Base-by-base conservation (phyloP, 2,888 invertebrate species). In the Ichneumon xanthorius region DNA sequence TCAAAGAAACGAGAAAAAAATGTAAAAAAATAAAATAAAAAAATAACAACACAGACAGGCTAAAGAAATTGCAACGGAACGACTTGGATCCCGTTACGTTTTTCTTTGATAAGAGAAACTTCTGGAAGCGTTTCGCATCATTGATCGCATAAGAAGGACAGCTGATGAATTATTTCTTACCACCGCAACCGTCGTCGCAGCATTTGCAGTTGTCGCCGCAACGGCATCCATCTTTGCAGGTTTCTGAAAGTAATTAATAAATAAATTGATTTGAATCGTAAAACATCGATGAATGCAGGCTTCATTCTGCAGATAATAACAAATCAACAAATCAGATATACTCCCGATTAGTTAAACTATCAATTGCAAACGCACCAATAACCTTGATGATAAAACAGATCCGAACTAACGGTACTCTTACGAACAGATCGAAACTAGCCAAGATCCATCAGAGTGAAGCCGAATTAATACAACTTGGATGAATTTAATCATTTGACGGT, bases 121-220 rank as follows among this genome's bases (percentile, higher is more conserved):
- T 37, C 40, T 53, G 16, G 26, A 65, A 37, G 14, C 11, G 33
- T 61, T 50, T 68, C 22, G 11, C 16, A 26, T 14, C 33, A 40
- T 30, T 63, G 58, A 37, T 30, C 19, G 19, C 5, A 19, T 19
- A 16, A 37, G 19, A 65, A 50, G 33, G 30, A 58, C 50, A 58
- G n/a, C 50, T 40, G 30, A 37, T 58, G 37, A 55, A 72, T 55
- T 73, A 37, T 77, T 48, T 78, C 81, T 58, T 26, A 87, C 78
- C 91, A 87, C 89, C 90, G 86, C 90, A 89, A 37, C 89, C 89
- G 40, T 88, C 89, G 14, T 90, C 89, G 76, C 90, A 88, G 81
- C 93, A 93, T 48, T 93, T 91, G 90, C 93, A 93, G 75, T 90
- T 88, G 65, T 90, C 90, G 5, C 92, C 93, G 84, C 93, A 93